A percentile compares a stretch with the other conserved stretches of the same genome.
These are phyloP conservation scores for Nephrotoma appendiculata DNA, from an alignment of 2,888 invertebrate genomes.

Conservation along the genomic window DNA sequence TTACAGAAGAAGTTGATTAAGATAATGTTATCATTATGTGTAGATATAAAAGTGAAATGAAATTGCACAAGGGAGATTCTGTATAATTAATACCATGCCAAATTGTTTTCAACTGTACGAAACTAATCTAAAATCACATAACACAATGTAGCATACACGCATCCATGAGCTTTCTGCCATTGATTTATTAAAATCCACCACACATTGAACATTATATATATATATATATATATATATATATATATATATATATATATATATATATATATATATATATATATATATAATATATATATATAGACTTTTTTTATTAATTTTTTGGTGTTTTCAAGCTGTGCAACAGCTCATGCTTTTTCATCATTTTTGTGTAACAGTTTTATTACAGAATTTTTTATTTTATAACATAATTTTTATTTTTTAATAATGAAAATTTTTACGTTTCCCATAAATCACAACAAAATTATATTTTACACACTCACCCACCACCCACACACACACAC, in stretches of 20 bases:
- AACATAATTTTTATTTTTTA: not conserved
- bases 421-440: not conserved
- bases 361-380: not conserved
- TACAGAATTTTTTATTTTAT: not conserved
- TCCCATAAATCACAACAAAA: not conserved
- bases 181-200: not conserved
- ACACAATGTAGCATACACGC: not conserved
- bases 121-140: not conserved
- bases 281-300: too few species aligned
- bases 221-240: not conserved
- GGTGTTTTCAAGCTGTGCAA: not conserved
- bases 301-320: not conserved
- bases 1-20: not conserved
- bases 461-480: not conserved
- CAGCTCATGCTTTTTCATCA: not conserved
- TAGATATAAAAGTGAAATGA: not conserved
- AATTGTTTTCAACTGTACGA: not conserved
- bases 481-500: too few species aligned
- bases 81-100: not conserved
- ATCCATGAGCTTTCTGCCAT: not conserved
- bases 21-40: not conserved
- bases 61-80: too few species aligned
- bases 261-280: not conserved
- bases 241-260: too few species aligned
- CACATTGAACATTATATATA: not conserved